Evolutionary conservation across 2,797 vertebrate species (phyloP), one percentile per base, ranked within the genome.

Genomic region (Falco rusticolus): DNA sequence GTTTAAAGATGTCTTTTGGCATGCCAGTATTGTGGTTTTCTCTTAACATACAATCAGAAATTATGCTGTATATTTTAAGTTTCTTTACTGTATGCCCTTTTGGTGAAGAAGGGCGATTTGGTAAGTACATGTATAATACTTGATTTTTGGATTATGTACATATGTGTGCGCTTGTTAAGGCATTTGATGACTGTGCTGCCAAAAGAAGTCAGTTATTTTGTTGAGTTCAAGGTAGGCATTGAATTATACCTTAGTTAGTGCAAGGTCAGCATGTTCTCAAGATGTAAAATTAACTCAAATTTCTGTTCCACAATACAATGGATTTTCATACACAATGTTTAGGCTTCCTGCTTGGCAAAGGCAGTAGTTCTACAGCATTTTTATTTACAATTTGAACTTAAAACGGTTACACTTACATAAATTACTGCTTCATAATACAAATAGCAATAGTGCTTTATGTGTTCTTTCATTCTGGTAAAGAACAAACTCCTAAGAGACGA

Each of bases 361-460:
- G 33, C 13, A 47, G 21, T 60, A 75, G 51, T 79, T 94, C 47
- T 51, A 16, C 65, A 79, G 72, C 45, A 80, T 74, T 86, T 77
- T 74, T 87, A 33, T 60, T 84, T 75, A 39, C n/a, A 83, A 34
- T 64, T 95, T 65, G 70, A 90, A 43, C 16, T 92, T 77, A 5
- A 29, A 81, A 26, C 65, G 7, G 11, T 45, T 76, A n/a, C 65
- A 34, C 34, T 41, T 69, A 43, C 21, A 41, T 60, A 86, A 89
- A 86, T 48, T 72, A n/a, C 64, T 91, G 28, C 43, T 94, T 91
- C 72, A 56, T 82, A 70, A 88, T 63, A 74, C 39, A 95, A 84
- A 66, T 17, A 75, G 22, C 47, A 72, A 31, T 69, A 82, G 69
- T 48, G 39, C 53, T 86, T 57, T 71, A 20, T 75, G 43, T 61